These are phyloP conservation scores for Ammodytes dubius DNA, from an alignment of 2,113 vertebrate genomes.

Conservation along the genomic window DNA sequence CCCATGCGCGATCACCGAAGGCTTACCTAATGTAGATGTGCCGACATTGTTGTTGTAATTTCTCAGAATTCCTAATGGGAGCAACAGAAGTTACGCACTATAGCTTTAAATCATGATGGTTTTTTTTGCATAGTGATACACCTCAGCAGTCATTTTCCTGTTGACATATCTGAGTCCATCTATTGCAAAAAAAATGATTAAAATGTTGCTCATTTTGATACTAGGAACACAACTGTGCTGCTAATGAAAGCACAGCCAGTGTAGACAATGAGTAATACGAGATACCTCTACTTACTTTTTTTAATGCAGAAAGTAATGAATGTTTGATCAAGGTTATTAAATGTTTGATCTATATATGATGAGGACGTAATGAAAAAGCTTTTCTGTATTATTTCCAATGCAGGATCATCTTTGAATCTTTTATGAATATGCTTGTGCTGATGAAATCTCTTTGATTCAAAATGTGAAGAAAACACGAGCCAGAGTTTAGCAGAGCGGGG, in stretches of 20 bases:
- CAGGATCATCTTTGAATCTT: constrained; percentile 71
- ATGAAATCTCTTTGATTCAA: constrained; percentile 56
- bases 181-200: constrained; percentile 19
- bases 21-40: too few species aligned
- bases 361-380: constrained; percentile 74
- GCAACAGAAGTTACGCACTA: too few species aligned
- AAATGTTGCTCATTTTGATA: constrained; percentile 13
- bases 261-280: constrained; percentile 58
- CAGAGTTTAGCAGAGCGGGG: constrained; percentile 12
- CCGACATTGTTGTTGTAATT: too few species aligned
- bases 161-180: background rate
- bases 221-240: constrained; percentile 7
- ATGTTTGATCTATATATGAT: constrained; percentile 69
- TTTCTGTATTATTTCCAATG: constrained; percentile 53
- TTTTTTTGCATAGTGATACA: background rate
- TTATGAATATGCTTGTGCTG: constrained; percentile 62
- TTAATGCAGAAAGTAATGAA: constrained; percentile 62
- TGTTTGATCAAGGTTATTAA: constrained; percentile 72
- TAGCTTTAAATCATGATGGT: too few species aligned
- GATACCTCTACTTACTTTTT: constrained; percentile 35
- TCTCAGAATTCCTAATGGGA: too few species aligned
- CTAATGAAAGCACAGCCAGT: constrained; percentile 43
- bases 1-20: too few species aligned
- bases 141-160: too few species aligned
- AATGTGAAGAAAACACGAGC: constrained; percentile 34